Evolutionary conservation across 2,888 invertebrate species (phyloP).

Genomic region (Thymelicus sylvestris): DNA sequence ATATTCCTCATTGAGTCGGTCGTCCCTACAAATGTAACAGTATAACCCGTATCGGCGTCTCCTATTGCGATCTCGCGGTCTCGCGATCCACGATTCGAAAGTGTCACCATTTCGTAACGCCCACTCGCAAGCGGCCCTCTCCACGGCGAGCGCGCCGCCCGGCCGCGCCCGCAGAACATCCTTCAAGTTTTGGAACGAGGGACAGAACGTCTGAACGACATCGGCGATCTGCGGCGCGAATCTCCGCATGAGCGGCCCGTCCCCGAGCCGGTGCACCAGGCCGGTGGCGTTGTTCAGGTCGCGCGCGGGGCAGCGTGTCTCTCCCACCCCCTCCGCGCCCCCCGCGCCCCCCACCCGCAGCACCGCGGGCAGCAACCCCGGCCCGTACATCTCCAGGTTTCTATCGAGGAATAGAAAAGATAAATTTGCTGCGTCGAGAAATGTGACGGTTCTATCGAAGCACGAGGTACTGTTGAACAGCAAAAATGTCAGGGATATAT

Average conservation of each 20-base stretch:
- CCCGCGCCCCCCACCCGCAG: no score
- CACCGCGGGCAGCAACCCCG: background rate
- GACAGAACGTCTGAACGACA: constrained; percentile 1
- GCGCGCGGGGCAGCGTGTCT: constrained; percentile 20
- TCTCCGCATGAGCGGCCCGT: background rate
- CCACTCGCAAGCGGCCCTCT: constrained; percentile 46
- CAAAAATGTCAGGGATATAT: background rate
- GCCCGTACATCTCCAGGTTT: background rate
- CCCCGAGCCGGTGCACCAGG: constrained; percentile 14
- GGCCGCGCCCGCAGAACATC: constrained; percentile 6
- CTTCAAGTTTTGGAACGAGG: constrained; percentile 14
- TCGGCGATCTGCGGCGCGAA: constrained; percentile 24
- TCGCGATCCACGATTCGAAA: constrained; percentile 24
- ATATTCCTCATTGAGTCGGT: constrained; percentile 34
- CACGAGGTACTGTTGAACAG: constrained; percentile 1
- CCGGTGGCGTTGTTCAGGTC: constrained; percentile 8
- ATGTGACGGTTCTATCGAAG: background rate
- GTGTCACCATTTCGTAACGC: constrained; percentile 3
- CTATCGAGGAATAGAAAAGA: constrained; percentile 13
- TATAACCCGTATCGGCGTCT: background rate
- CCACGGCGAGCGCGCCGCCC: constrained; percentile 1
- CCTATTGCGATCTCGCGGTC: background rate
- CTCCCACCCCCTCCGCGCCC: background rate
- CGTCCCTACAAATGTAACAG: constrained; percentile 44
- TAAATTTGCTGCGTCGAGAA: background rate